Base-by-base conservation (phyloP, 1,140 invertebrate genomes). In the Scaptomyza pallida region DNA sequence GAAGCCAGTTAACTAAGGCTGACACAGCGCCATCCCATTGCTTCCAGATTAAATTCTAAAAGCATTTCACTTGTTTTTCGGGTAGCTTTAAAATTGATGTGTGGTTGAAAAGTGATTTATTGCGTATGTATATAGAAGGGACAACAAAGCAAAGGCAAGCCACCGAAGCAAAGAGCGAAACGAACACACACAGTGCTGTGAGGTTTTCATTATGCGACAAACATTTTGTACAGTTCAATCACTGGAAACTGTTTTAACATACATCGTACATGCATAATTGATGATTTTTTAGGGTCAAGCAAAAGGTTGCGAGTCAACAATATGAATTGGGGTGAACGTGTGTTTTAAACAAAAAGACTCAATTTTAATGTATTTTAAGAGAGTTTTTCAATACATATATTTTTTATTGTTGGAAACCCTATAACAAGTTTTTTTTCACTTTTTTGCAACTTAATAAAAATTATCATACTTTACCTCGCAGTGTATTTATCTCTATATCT, bases 91-190 rank as follows among this genome's bases (percentile, higher is more conserved):
- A 72, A 67, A 68, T 67, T 54, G 41, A 59, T 60, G 40, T 67
- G 62, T 30, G 56, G 48, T 48, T 61, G 56, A 67, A 60, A 54
- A 55, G 54, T 72, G 64, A 72, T 72, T 72, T 72, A 72, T 72
- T 54, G 9, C 30, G 30, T 19, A 2, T 3, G n/a, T n/a, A n/a
- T n/a, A n/a, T n/a, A n/a, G n/a, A n/a, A 10, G 15, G n/a, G 17
- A n/a, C 26, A 43, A 51, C n/a, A 26, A 26, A 26, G 56, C 55
- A 65, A n/a, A 19, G 40, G 26, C 44, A 63, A 45, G 48, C 60
- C 35, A 23, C 23, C 16, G 37, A 57, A 50, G 15, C 6, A 30
- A n/a, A n/a, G 5, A 26, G 23, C 1, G 1, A 35, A 35, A 12
- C 30, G 10, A 4, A 23, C 5, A 17, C 10, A 5, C n/a, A 6